Evolutionary conservation across 2,797 vertebrate genomes (phyloP), one percentile per base, ranked within the genome.

Genomic region (Bradypodion ventrale): DNA sequence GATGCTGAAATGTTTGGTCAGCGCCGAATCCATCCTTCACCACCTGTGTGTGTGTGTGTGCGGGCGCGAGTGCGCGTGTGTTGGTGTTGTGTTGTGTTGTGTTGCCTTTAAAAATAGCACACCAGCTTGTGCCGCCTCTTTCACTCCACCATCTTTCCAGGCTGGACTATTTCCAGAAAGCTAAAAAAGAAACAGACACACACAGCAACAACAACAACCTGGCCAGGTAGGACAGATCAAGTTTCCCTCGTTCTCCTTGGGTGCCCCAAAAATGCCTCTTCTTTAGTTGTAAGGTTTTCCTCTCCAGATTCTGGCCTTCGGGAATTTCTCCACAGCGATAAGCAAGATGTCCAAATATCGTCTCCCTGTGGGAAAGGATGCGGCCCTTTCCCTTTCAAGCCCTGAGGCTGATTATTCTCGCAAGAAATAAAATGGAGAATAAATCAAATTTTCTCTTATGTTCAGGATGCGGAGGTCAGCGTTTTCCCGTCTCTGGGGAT

Each of bases 281-380:
- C 4, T 5, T 68, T 13, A 37, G 19, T 7, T n/a, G n/a, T n/a
- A 10, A 63, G 46, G 4, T 1, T 7, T 7, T 16, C 4, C 7
- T 1, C 19, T 4, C 4, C 32, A 4, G 27, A 12, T 27, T 2
- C 9, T 1, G 5, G 4, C 7, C 7, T 56, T 32, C 15, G 5
- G n/a, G 63, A 8, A 27, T 23, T 27, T 63, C 60, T 29, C n/a
- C n/a, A 32, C 32, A 16, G 15, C 1, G 32, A 35, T 12, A 35
- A 19, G 37, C 29, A 25, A 40, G 40, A 13, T n/a, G 73, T 40
- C 42, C 60, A 25, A 60, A 32, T 8, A 9, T 25, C 25, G 1
- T 13, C 68, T 52, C 56, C 56, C 16, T 9, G 7, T 23, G 3
- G n/a, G 5, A 2, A 25, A 49, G 44, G 37, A 32, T 44, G 10